A percentile compares a stretch with the other conserved stretches of the same genome.
Evolutionary conservation across 1,140 invertebrate genomes (phyloP).

Genomic region (Drosophila takahashii): DNA sequence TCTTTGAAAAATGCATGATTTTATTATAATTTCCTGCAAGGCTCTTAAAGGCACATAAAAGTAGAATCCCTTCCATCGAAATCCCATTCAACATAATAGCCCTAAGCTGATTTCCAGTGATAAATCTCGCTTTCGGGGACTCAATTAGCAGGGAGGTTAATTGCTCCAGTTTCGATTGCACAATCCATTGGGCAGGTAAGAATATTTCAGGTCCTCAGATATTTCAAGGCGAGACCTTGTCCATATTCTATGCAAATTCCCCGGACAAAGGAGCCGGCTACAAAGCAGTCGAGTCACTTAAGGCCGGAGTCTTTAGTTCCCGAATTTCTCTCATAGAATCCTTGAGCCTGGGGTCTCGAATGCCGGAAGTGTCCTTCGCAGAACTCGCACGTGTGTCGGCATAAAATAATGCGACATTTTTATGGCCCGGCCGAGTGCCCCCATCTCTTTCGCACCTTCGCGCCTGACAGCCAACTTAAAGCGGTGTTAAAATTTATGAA

Average conservation of each 20-base stretch:
- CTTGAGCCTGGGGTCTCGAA: slow-evolving; percentile 54
- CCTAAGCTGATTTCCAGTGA: neutral
- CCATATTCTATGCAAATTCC: slow-evolving; percentile 38
- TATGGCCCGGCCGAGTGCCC: slow-evolving; percentile 70
- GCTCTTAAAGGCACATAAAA: slow-evolving; percentile 1
- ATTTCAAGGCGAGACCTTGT: slow-evolving; percentile 4
- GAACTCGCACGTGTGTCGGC: slow-evolving; percentile 58
- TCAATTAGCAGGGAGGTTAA: slow-evolving; percentile 40
- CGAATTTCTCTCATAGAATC: slow-evolving; percentile 30
- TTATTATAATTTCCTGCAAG: neutral
- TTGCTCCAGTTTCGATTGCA: slow-evolving; percentile 43
- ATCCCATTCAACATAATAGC: neutral
- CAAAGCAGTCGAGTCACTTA: slow-evolving; percentile 53
- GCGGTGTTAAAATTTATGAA: slow-evolving; percentile 77
- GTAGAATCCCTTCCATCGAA: slow-evolving; percentile 8
- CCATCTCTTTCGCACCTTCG: slow-evolving; percentile 13
- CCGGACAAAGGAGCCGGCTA: slow-evolving; percentile 38
- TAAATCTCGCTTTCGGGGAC: slow-evolving; percentile 18
- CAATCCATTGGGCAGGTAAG: slow-evolving; percentile 26
- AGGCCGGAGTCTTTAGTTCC: slow-evolving; percentile 22
- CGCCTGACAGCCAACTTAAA: slow-evolving; percentile 55
- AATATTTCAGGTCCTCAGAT: neutral
- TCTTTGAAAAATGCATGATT: neutral
- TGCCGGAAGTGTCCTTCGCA: slow-evolving; percentile 76
- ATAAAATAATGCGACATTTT: slow-evolving; percentile 78